phyloP scores from a whole-genome alignment of 2,113 vertebrate species.

The Felis chaus region DNA sequence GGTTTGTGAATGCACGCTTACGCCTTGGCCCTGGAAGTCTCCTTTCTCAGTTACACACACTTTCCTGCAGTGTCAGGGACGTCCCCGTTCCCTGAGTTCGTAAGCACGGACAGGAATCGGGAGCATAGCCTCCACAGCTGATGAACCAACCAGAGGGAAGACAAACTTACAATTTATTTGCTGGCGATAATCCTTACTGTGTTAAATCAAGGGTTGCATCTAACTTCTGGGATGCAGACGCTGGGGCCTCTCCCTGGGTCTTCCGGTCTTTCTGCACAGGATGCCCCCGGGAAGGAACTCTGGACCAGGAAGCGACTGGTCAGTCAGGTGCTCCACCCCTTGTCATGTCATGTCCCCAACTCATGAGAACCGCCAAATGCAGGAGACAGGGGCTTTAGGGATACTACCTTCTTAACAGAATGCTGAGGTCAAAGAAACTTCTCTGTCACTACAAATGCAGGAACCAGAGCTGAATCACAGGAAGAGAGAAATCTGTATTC shows the following conservation, averaged over 20 bases:
- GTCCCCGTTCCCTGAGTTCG: background rate
- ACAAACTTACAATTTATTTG: background rate
- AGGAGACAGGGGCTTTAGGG: background rate
- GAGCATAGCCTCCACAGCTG: background rate
- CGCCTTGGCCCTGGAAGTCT: background rate
- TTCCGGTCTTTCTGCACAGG: background rate
- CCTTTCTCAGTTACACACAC: background rate
- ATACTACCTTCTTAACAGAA: background rate
- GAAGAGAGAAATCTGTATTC: background rate
- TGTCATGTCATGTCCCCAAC: background rate
- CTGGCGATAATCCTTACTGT: background rate
- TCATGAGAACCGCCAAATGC: background rate
- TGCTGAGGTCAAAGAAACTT: background rate
- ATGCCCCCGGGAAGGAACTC: background rate
- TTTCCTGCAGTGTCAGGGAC: background rate
- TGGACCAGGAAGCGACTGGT: background rate
- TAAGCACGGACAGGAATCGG: background rate
- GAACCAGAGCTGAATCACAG: background rate
- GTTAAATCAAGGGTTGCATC: background rate
- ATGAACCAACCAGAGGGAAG: background rate
- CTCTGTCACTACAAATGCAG: background rate
- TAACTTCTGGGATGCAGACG: background rate
- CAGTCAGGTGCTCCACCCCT: background rate
- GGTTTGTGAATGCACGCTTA: background rate
- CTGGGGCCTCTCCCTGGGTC: background rate